Evolutionary conservation across 2,888 invertebrate species (phyloP), one percentile per base, ranked within the genome.

Genomic region (Caenorhabditis afra): DNA sequence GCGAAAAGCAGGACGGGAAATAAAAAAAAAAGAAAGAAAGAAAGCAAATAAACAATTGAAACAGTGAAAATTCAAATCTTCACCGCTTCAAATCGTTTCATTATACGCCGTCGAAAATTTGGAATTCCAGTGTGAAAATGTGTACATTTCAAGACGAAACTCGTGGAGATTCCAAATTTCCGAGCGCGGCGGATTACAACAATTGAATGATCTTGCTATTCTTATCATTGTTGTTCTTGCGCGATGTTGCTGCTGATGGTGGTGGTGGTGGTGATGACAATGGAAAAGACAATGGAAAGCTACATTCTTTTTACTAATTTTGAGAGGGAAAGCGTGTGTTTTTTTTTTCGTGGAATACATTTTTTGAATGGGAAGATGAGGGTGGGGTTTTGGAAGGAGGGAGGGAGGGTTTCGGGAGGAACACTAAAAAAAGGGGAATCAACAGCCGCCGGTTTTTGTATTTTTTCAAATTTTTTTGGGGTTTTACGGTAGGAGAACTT

Each of bases 291-390:
- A 39, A 47, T 14, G 14, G 45, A 22, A 20, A 47, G 10, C 16
- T 50, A 14, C 4, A n/a, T n/a, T n/a, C n/a, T n/a, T n/a, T n/a
- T n/a, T n/a, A n/a, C n/a, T n/a, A n/a, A n/a, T n/a, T n/a, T n/a
- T n/a, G n/a, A n/a, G n/a, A n/a, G 23, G 23, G 50, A 20, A 23
- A 50, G 23, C 16, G 16, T 50, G n/a, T n/a, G n/a, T n/a, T n/a
- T n/a, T 29, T 29, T 29, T 8, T 41, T 66, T 23, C 16, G 55
- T 55, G 50, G 50, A 50, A 50, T 66, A 55, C 66, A 66, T 52
- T 57, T 66, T 57, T 44, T 29, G 29, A 29, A 29, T 29, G 20
- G 37, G 44, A 55, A 68, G 52, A 53, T 22, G 50, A 4, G 49
- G 11, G 64, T 39, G 47, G 44, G 23, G 68, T 57, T 44, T 41